phyloP scores from a whole-genome alignment of 2,113 vertebrate species.

The Barbus barbus region DNA sequence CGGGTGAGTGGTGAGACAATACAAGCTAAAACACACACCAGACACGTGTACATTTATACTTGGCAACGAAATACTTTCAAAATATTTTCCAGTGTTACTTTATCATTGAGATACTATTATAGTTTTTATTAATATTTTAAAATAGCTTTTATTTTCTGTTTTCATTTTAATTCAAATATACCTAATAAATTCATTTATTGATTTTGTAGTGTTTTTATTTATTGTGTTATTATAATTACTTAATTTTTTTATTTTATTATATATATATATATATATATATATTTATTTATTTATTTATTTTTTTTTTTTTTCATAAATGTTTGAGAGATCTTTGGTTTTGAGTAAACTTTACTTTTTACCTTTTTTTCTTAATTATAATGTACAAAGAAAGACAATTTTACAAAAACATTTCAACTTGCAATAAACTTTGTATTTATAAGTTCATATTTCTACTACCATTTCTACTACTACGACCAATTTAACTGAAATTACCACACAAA shows the following conservation, averaged over 20 bases:
- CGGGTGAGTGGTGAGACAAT: slow-evolving; percentile 1
- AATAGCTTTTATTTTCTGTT: neutral
- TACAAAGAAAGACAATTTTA: neutral
- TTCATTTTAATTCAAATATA: too few relatives aligned
- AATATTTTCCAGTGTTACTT: neutral
- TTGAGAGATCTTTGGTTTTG: neutral
- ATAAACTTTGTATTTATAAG: neutral
- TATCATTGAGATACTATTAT: neutral
- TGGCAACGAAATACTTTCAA: neutral
- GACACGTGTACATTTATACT: neutral
- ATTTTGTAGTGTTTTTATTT: neutral
- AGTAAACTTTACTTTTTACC: neutral
- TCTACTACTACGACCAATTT: too few relatives aligned
- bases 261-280: too few relatives aligned
- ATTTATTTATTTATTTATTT: too few relatives aligned
- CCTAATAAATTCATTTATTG: neutral
- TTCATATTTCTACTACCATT: neutral
- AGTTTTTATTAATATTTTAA: neutral
- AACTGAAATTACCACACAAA: too few relatives aligned
- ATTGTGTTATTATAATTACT: too few relatives aligned
- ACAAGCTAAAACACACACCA: neutral
- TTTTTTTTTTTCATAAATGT: neutral
- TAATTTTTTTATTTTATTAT: too few relatives aligned
- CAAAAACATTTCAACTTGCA: neutral
- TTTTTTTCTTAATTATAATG: neutral